These are phyloP conservation scores for Rhopalosiphum nymphaeae DNA, from an alignment of 2,888 invertebrate species.

Conservation along the genomic window DNA sequence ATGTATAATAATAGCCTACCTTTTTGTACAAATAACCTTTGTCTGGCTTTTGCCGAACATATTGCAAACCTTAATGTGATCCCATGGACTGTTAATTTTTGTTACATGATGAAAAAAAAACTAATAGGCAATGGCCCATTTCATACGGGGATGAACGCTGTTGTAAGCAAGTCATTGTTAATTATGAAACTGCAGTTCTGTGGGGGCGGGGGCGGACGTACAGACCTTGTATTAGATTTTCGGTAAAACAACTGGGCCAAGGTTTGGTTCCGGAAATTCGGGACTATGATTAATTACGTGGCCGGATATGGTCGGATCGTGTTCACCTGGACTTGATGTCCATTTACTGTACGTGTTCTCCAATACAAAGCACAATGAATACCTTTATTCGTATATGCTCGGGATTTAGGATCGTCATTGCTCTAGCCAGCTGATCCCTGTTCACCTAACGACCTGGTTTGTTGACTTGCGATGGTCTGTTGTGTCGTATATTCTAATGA, in stretches of 20 bases:
- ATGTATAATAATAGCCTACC: not conserved
- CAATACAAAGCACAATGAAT: slow-evolving; percentile 33
- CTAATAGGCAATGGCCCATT: not conserved
- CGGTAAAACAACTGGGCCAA: not conserved
- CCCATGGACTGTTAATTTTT: slow-evolving; percentile 17
- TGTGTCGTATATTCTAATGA: slow-evolving; percentile 23
- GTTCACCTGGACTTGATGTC: slow-evolving; percentile 54
- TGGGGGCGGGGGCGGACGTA: not conserved
- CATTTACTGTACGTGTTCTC: slow-evolving; percentile 16
- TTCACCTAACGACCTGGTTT: not conserved
- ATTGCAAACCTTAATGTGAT: not conserved
- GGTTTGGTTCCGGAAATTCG: slow-evolving; percentile 48
- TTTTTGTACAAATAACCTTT: slow-evolving; percentile 18
- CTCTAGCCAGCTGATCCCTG: not conserved
- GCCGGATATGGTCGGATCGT: slow-evolving; percentile 33
- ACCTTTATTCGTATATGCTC: not conserved
- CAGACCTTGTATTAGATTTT: slow-evolving; percentile 37
- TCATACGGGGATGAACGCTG: not conserved
- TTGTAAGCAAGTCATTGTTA: slow-evolving; percentile 2
- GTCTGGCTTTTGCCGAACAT: slow-evolving; percentile 41
- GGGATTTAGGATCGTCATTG: slow-evolving; percentile 21
- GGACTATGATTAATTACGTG: slow-evolving; percentile 55
- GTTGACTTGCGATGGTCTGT: slow-evolving; percentile 17
- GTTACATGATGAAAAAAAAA: not conserved
- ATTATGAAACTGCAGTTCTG: slow-evolving; percentile 21